Percentiles rank a stretch among this genome's conserved stretches.
Evolutionary conservation across 2,113 vertebrate species (phyloP).

Genomic region (Serinus canaria): DNA sequence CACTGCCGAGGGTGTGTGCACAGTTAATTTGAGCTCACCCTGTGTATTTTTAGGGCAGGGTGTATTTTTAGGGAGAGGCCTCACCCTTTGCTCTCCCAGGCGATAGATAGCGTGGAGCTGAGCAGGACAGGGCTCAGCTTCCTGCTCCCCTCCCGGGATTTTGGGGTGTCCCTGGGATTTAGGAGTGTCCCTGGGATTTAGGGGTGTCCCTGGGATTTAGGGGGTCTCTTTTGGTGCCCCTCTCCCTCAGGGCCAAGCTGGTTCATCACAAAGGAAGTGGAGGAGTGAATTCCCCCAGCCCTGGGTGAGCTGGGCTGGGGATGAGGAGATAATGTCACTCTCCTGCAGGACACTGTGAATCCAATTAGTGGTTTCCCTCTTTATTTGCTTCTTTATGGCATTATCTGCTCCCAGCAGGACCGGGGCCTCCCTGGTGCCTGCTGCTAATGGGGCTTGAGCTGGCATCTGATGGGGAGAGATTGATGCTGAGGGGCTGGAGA

Average conservation of each 20-base stretch:
- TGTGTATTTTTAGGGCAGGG: conserved; percentile 58
- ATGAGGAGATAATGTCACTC: not conserved
- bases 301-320: not conserved
- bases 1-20: not conserved
- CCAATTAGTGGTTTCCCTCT: conserved; percentile 39
- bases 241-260: not conserved
- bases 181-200: not conserved
- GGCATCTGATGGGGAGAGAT: not conserved
- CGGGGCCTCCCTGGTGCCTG: not conserved
- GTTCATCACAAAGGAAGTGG: not conserved
- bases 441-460: conserved; percentile 9
- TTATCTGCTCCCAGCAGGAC: conserved; percentile 1
- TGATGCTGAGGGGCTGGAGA: not conserved
- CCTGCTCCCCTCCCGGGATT: fast-evolving
- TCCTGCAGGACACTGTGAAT: not conserved
- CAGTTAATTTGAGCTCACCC: not conserved
- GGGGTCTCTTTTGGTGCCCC: not conserved
- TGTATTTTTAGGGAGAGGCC: conserved; percentile 63
- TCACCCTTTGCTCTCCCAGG: conserved; percentile 19
- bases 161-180: not conserved
- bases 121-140: not conserved
- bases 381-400: conserved; percentile 4
- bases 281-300: not conserved
- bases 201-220: not conserved
- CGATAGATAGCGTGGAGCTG: not conserved